Evolutionary conservation across 1,140 invertebrate species (phyloP), one percentile per base, ranked within the genome.

Genomic region (Tetragnatha versicolor): DNA sequence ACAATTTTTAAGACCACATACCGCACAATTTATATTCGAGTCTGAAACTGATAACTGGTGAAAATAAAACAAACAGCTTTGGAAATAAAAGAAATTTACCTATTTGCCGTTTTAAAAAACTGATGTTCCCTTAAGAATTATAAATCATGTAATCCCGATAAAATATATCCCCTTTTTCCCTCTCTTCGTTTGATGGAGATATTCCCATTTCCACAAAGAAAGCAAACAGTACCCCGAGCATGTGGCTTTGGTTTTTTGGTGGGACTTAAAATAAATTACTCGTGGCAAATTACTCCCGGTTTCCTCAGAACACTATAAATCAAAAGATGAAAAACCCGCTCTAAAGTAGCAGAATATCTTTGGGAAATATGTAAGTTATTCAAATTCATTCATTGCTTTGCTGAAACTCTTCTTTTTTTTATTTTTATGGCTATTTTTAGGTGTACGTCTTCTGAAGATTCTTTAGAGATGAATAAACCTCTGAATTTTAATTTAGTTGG

Each of bases 401-500:
- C 45, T 22, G 22, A 14, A 5, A 37, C 17, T 12, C 31, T 9
- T 25, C 35, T 14, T 20, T 69, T 33, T 33, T 69, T 63, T 53
- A 22, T 14, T 45, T 14, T 49, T 53, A 7, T 42, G 37, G 14
- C n/a, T 27, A 42, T 29, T 22, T 53, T 22, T 22, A 69, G 6
- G 7, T 53, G 31, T 51, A 51, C 29, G 2, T 37, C 17, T 47
- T 25, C 6, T 0, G 35, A 45, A 51, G 25, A 53, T 53, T 53
- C 47, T 53, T 35, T 37, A 53, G 12, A n/a, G 3, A 53, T 69
- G 47, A 53, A 65, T 31, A 68, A 29, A 47, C 37, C 10, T n/a
- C 20, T 45, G 51, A 55, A 72, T 72, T 72, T 72, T 72, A 72
- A 72, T 72, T 72, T 60, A 25, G 29, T 22, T 22, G 31, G 58